A percentile compares a stretch with the other conserved stretches of the same genome.
Conservation (phyloP, 2,888 invertebrate genomes). For the Idaea aversata region DNA sequence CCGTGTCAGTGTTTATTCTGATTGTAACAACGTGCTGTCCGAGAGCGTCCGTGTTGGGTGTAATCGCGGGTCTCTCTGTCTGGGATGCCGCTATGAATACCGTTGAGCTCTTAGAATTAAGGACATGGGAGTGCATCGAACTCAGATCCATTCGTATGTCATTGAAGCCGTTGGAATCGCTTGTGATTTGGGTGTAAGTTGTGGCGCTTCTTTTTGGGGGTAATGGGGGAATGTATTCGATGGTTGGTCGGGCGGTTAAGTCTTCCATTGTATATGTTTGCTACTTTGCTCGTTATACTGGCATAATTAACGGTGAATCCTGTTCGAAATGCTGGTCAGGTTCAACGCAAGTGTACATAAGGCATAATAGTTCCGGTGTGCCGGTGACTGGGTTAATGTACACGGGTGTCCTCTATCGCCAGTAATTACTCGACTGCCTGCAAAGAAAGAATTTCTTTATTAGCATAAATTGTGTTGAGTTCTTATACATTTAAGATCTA, state of each 20-base stretch:
- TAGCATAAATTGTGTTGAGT: constrained; percentile 21
- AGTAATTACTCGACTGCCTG: constrained; percentile 62
- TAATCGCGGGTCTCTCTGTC: constrained; percentile 71
- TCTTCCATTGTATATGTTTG: constrained; percentile 65
- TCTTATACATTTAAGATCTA: background rate
- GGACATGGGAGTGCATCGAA: constrained; percentile 80
- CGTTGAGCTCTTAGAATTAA: constrained; percentile 78
- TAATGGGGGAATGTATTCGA: constrained; percentile 78
- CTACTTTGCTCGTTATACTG: constrained; percentile 47
- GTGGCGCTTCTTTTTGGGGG: constrained; percentile 78
- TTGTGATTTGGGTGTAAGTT: constrained; percentile 71
- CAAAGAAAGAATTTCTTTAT: constrained; percentile 46
- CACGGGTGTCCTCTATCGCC: constrained; percentile 51
- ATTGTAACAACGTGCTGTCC: constrained; percentile 85
- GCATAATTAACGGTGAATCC: constrained; percentile 73
- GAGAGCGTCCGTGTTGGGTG: constrained; percentile 67
- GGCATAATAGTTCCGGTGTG: constrained; percentile 78
- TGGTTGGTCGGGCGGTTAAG: constrained; percentile 66
- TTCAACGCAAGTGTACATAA: constrained; percentile 68
- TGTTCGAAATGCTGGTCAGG: constrained; percentile 66
- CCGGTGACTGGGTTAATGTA: constrained; percentile 68
- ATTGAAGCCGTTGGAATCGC: constrained; percentile 63
- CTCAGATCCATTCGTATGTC: constrained; percentile 64
- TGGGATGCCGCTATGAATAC: constrained; percentile 78
- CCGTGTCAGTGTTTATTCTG: constrained; percentile 83